Evolutionary conservation across 2,888 invertebrate species (phyloP).

Genomic region (Desoria tigrina): DNA sequence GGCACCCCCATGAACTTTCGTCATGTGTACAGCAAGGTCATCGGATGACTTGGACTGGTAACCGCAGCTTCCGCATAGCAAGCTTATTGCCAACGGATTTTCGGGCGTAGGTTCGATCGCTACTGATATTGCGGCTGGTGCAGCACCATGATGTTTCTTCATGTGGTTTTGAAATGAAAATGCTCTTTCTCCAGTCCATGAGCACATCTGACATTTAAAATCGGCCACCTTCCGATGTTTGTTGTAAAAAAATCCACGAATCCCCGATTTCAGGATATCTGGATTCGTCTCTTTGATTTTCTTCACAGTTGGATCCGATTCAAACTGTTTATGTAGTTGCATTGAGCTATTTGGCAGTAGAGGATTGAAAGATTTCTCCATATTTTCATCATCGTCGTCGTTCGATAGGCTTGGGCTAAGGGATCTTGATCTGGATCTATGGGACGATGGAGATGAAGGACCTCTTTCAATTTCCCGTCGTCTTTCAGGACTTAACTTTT

Average conservation of each 20-base stretch:
- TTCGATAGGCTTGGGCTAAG: too few species aligned
- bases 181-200: not conserved
- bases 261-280: too few species aligned
- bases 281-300: not conserved
- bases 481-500: too few species aligned
- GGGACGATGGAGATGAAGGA: too few species aligned
- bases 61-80: not conserved
- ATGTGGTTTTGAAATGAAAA: not conserved
- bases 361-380: not conserved
- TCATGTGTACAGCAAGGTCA: not conserved
- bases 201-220: not conserved
- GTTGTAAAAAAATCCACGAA: too few species aligned
- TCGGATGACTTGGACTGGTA: not conserved
- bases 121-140: too few species aligned
- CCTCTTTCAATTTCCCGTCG: too few species aligned
- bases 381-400: too few species aligned
- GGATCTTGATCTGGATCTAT: too few species aligned
- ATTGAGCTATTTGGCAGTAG: too few species aligned
- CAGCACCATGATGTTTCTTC: not conserved
- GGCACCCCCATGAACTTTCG: not conserved
- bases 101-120: not conserved
- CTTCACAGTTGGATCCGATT: not conserved
- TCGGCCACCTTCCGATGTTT: not conserved
- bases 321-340: not conserved
- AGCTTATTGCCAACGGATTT: not conserved